Evolutionary conservation across 2,797 vertebrate species (phyloP), one percentile per base, ranked within the genome.

Genomic region (Myoxocephalus aenaeus): DNA sequence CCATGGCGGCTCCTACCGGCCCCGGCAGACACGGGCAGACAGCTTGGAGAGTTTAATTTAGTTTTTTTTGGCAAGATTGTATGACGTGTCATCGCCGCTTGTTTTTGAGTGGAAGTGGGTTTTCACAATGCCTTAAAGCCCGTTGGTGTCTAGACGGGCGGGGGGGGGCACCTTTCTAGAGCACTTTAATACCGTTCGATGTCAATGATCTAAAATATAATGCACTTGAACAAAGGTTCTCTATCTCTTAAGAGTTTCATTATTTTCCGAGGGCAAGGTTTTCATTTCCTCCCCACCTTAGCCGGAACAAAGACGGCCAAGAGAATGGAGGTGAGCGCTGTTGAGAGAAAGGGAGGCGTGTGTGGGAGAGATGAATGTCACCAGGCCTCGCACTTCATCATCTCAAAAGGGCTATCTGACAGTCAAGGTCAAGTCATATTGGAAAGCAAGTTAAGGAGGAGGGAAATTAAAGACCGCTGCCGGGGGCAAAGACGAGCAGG

Each of bases 291-390:
- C 57, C n/a, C 50, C 2, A 25, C 68, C 20, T 53, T 59, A 62
- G 59, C 5, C 59, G 15, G 15, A 82, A 79, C 78, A 79, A 77
- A 75, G 50, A 58, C 27, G 14, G 44, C 46, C 65, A 36, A 36
- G 34, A 73, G 56, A 72, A 70, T 70, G 67, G 22, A 63, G 61
- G 75, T 50, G 63, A 61, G 72, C 71, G 72, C 81, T 82, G 75
- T 67, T 44, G 17, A 79, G 75, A 76, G 70, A 88, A 79, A 89
- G 77, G 13, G 40, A 4, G 13, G 40, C 68, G 48, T 40, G 77
- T 50, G 85, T 56, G 69, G 85, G 77, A 88, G 90, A 94, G 94
- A 95, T 95, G 90, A 93, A 96, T 95, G 92, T 86, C 83, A 86
- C 79, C 70, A 65, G 66, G 73, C 85, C 67, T 75, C 18, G 82